Evolutionary conservation across 1,140 invertebrate genomes (phyloP).

Genomic region (Musca vetustissima): DNA sequence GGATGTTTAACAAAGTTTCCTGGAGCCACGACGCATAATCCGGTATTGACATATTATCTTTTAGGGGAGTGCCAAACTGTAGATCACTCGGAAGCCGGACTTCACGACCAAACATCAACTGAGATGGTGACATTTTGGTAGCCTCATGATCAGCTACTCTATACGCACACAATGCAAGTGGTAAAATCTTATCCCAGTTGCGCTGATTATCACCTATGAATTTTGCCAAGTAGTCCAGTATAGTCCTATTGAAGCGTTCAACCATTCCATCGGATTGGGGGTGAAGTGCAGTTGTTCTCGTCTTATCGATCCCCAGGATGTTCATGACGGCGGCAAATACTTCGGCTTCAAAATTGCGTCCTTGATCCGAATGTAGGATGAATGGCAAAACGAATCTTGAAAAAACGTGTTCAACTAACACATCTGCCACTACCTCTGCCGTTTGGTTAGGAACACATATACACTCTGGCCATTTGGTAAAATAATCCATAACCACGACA

Average conservation of each 20-base stretch:
- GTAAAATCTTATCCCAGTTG: conserved; percentile 1
- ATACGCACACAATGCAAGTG: not conserved
- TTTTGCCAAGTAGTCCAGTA: not conserved
- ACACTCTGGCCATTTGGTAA: conserved; percentile 54
- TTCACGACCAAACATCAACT: not conserved
- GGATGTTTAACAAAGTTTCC: not conserved
- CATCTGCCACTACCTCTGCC: conserved; percentile 46
- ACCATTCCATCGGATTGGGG: conserved; percentile 42
- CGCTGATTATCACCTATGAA: not conserved
- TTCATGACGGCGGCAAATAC: conserved; percentile 30
- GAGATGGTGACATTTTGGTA: not conserved
- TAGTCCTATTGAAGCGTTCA: not conserved
- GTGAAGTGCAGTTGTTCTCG: conserved; percentile 41
- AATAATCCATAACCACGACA: conserved; percentile 52
- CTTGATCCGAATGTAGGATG: conserved; percentile 51
- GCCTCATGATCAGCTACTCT: not conserved
- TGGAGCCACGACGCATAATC: not conserved
- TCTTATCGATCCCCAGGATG: conserved; percentile 33
- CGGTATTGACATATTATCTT: no score
- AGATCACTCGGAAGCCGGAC: conserved; percentile 1
- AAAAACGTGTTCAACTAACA: conserved; percentile 46
- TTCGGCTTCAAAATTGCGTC: conserved; percentile 43
- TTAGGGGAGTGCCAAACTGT: not conserved
- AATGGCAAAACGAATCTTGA: conserved; percentile 48
- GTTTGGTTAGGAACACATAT: conserved; percentile 52